Conservation (phyloP, 2,888 invertebrate genomes). For the Agonopterix arenella region DNA sequence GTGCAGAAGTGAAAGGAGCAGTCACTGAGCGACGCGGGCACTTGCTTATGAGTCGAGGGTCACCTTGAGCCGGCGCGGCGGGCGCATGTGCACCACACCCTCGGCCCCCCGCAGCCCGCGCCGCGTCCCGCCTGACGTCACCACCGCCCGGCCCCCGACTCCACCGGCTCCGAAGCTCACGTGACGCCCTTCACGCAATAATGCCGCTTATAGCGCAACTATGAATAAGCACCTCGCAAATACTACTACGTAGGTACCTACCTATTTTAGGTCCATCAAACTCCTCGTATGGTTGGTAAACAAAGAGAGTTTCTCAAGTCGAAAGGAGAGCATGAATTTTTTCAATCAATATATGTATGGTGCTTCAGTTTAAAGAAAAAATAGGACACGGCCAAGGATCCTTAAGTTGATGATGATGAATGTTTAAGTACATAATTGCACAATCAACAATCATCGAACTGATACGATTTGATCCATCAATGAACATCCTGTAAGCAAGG, state of each 20-base stretch:
- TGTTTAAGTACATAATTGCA: not conserved
- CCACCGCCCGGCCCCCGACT: constrained; percentile 23
- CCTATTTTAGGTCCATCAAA: too few species aligned
- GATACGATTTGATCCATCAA: not conserved
- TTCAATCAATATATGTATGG: too few species aligned
- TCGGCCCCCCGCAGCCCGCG: constrained; percentile 31
- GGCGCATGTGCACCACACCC: constrained; percentile 75
- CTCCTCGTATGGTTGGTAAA: too few species aligned
- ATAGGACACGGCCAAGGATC: too few species aligned
- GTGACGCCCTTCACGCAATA: constrained; percentile 57
- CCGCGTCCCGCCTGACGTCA: constrained; percentile 40
- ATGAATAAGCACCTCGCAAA: constrained; percentile 12
- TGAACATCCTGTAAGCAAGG: not conserved
- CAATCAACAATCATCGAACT: not conserved
- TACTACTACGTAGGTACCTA: too few species aligned
- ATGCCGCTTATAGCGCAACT: constrained; percentile 34
- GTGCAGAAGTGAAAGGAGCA: constrained; percentile 59
- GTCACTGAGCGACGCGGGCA: constrained; percentile 37
- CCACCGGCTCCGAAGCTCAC: constrained; percentile 31
- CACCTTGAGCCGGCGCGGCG: constrained; percentile 64
- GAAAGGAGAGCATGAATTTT: too few species aligned
- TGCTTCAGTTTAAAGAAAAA: too few species aligned
- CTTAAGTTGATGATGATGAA: too few species aligned
- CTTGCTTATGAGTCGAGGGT: constrained; percentile 54
- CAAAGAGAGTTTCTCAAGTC: too few species aligned